phyloP scores from a whole-genome alignment of 2,113 vertebrate genomes.

The Deroptyus accipitrinus region DNA sequence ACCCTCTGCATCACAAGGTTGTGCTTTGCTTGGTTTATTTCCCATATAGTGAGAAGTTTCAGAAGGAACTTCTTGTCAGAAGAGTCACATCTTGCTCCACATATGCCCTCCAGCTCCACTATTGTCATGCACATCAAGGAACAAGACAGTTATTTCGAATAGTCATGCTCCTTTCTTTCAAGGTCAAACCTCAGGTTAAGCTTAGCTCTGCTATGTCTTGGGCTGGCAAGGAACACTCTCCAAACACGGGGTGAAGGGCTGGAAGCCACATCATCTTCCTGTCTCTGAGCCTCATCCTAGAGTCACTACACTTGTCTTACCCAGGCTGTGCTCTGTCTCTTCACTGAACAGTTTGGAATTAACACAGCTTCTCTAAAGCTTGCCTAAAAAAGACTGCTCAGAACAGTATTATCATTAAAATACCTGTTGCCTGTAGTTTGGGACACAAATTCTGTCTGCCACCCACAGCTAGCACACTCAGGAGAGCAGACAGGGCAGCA shows the following conservation, averaged over 20 bases:
- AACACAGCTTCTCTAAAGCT: neutral
- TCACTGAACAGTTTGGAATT: neutral
- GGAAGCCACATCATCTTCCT: neutral
- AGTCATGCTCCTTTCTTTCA: neutral
- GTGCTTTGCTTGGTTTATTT: neutral
- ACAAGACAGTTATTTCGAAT: neutral
- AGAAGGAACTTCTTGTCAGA: neutral
- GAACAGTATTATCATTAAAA: neutral
- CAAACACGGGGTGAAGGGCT: neutral
- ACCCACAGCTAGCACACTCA: neutral
- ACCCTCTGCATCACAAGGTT: neutral
- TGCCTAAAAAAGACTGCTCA: neutral
- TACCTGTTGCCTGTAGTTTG: neutral
- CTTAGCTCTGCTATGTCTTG: neutral
- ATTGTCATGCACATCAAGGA: rapidly evolving
- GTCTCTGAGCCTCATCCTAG: neutral
- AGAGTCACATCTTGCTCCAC: neutral
- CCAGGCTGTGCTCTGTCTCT: neutral
- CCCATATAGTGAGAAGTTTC: neutral
- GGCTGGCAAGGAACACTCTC: neutral
- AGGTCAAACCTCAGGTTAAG: neutral
- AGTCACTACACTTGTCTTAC: neutral
- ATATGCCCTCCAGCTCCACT: neutral
- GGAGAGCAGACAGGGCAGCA: neutral
- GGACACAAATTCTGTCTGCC: neutral